These are phyloP conservation scores for Rapana venosa DNA, from an alignment of 2,888 invertebrate genomes.

Conservation along the genomic window DNA sequence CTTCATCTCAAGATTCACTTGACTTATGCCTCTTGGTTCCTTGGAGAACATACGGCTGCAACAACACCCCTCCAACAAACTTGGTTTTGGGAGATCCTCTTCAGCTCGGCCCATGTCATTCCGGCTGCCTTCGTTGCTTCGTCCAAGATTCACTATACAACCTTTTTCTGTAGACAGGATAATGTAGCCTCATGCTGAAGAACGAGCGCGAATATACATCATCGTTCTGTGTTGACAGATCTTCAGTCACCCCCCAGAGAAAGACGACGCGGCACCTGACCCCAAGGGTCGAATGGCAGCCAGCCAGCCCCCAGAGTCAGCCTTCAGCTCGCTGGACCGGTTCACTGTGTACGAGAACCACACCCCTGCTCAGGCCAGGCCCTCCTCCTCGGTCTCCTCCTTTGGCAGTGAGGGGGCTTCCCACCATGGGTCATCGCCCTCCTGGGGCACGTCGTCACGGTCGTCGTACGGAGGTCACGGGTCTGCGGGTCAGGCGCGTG, in stretches of 20 bases:
- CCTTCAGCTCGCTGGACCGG: constrained; percentile 44
- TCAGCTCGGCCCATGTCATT: too few relatives aligned
- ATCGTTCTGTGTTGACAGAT: constrained; percentile 58
- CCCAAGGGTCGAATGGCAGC: constrained; percentile 32
- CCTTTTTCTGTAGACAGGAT: too few relatives aligned
- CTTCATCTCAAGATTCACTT: too few relatives aligned
- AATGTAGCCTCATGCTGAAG: too few relatives aligned
- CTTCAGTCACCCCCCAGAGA: constrained; percentile 71
- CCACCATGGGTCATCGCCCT: constrained; percentile 2
- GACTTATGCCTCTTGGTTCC: too few relatives aligned
- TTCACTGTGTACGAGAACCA: constrained; percentile 43
- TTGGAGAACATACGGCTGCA: too few relatives aligned
- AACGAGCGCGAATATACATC: neutral
- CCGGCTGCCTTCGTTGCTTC: too few relatives aligned
- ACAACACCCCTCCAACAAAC: too few relatives aligned
- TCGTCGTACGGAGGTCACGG: neutral
- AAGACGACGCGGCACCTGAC: constrained; percentile 60
- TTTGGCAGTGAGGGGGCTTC: constrained; percentile 36
- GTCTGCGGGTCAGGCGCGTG: constrained; percentile 45
- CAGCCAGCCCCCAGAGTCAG: constrained; percentile 29
- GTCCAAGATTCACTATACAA: too few relatives aligned
- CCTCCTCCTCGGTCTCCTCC: constrained; percentile 43
- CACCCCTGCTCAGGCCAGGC: constrained; percentile 36
- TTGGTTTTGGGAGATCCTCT: too few relatives aligned
- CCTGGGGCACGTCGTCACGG: constrained; percentile 11